Base-by-base conservation (phyloP, 2,113 vertebrate genomes). In the Pagrus major region DNA sequence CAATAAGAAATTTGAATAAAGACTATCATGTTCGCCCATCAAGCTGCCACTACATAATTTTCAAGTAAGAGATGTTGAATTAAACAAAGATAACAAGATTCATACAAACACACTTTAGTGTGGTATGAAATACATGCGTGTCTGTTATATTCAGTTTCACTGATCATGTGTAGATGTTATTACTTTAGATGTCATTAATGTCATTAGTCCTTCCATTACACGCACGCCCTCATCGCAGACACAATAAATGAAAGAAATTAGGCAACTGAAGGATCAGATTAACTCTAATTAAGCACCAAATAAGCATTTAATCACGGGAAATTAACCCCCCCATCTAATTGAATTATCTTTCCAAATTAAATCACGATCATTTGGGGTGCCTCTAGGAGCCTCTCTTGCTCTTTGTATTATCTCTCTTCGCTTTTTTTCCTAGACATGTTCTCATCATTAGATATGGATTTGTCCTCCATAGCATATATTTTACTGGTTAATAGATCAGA, bases 281-380 rank as follows among this genome's bases (percentile, higher is more conserved):
- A 81, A 78, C 49, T 83, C 41, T 80, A 85, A 91, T 92, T 87
- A 85, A 69, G 60, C 68, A 73, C 54, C 58, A 88, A 83, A 86
- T 86, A 80, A 84, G 80, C 46, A 16, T 88, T 88, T 85, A 90
- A 91, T 89, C 54, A 90, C 0, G 25, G 59, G 42, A 86, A 88
- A 88, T 84, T 67, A 85, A 61, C 77, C 68, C 60, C 58, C 23
- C 15, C 2, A 70, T 87, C 44, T 85, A 89, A 91, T 87, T 88
- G 55, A 89, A 90, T 92, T 85, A 83, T 83, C 68, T 68, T 81
- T 85, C 71, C 25, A 81, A 89, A 88, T 91, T 73, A 71, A 86
- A 84, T 73, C 64, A 31, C 1, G 3, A 77, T 80, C 42, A 66
- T 78, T 86, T 55, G 11, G 35, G 21, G 23, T 42, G 83, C 64